Evolutionary conservation across 2,797 vertebrate species (phyloP), one percentile per base, ranked within the genome.

Genomic region (Anabas testudineus): DNA sequence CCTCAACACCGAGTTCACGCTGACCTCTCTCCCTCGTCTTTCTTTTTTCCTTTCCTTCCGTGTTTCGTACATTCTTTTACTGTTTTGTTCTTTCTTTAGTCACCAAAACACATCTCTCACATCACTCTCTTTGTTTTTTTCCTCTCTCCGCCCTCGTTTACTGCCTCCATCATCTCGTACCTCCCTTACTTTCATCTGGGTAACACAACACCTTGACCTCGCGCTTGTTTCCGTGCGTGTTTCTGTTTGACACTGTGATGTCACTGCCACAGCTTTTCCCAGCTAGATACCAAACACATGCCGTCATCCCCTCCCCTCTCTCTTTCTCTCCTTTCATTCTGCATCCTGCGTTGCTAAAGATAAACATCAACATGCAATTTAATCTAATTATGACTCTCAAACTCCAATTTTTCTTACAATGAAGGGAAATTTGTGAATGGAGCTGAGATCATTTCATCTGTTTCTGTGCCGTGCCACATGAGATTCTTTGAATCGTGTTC

Each of bases 1-100:
- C 86, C 87, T 85, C 80, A 72, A 9, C 84, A 46, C 71, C 80
- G 78, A 86, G 55, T 79, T 87, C 82, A 89, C 67, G 21, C 62
- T 76, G 78, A 81, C 85, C 67, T 57, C 53, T 42, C 74, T 77
- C 71, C 55, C 46, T 65, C 48, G 12, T 71, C 71, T 72, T 39
- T 52, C 58, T 45, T 21, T 32, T 21, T 34, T 51, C 41, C 13
- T 47, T 37, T 18, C 18, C 41, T 36, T 67, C 37, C 19, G 36
- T 64, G 14, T 48, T 34, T 60, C 60, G 0, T 52, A 56, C 22
- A 3, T 22, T 30, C 10, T 26, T 26, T 65, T 39, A 10, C 66
- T 32, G 8, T 22, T 53, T 34, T 7, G 12, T 53, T 59, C 21
- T 58, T 49, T 64, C 24, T 43, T 41, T 51, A n/a, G 39, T 14